Conservation (phyloP, 1,140 invertebrate species). For the Zophobas morio region DNA sequence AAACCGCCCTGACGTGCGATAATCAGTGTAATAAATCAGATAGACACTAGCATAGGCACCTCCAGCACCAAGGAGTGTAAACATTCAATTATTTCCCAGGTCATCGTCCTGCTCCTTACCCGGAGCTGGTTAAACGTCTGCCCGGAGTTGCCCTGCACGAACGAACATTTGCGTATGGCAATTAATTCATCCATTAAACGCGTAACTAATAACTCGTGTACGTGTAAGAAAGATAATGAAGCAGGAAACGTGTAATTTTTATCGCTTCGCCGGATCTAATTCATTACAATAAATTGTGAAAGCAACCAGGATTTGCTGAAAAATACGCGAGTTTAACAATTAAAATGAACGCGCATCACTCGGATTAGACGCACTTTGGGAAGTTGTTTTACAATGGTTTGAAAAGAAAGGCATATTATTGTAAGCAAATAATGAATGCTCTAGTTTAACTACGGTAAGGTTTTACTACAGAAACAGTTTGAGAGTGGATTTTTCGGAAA, state of each 20-base stretch:
- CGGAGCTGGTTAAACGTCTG: constrained; percentile 21
- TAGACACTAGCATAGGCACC: background rate
- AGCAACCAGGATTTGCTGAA: constrained; percentile 28
- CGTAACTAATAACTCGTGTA: constrained; percentile 42
- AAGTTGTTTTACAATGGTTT: constrained; percentile 6
- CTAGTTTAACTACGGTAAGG: constrained; percentile 5
- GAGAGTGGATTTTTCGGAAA: too few species aligned
- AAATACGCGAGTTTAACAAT: constrained; percentile 29
- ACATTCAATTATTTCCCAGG: constrained; percentile 41
- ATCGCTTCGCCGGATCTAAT: constrained; percentile 13
- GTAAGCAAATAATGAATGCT: constrained; percentile 23
- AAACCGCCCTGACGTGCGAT: background rate
- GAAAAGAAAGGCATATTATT: background rate
- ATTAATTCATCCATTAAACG: constrained; percentile 47
- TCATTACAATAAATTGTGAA: constrained; percentile 30
- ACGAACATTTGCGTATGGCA: constrained; percentile 38
- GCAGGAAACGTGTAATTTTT: constrained; percentile 32
- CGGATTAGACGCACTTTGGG: constrained; percentile 22
- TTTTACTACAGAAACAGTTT: background rate
- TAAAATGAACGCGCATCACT: constrained; percentile 10
- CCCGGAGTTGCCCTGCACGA: constrained; percentile 43
- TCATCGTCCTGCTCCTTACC: constrained; percentile 39
- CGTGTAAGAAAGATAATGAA: constrained; percentile 39
- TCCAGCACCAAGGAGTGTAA: constrained; percentile 26
- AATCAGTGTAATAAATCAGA: constrained; percentile 26